phyloP scores from a whole-genome alignment of 2,797 vertebrate genomes.

The Falco cherrug region DNA sequence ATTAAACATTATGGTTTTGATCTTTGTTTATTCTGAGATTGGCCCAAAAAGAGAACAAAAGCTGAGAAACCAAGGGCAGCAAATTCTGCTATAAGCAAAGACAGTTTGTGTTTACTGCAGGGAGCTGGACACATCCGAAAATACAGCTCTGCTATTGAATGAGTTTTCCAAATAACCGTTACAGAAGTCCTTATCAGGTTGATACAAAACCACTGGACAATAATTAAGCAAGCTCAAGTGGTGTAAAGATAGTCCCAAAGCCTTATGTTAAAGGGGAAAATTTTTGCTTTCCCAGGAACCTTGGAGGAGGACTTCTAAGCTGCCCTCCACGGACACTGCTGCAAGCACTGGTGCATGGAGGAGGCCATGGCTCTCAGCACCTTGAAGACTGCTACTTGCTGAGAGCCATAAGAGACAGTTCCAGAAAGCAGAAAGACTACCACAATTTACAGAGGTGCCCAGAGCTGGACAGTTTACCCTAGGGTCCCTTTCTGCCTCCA shows the following conservation, averaged over 20 bases:
- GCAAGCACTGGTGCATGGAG: not conserved
- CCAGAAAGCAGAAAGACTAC: not conserved
- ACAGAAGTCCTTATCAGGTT: not conserved
- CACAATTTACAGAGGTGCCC: not conserved
- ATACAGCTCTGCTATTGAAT: not conserved
- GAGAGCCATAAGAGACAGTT: not conserved
- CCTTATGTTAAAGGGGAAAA: not conserved
- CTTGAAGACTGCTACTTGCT: not conserved
- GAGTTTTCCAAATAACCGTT: not conserved
- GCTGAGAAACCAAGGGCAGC: not conserved
- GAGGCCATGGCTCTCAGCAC: not conserved
- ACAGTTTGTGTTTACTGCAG: not conserved
- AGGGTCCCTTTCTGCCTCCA: not conserved
- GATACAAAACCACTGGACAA: not conserved
- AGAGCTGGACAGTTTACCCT: not conserved
- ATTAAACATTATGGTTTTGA: not conserved
- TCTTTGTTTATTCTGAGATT: not conserved
- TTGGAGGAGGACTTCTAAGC: not conserved
- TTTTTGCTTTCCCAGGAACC: not conserved
- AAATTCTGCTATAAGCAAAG: not conserved
- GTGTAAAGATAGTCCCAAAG: not conserved
- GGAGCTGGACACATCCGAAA: not conserved
- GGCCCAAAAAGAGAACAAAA: not conserved
- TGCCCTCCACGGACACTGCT: not conserved
- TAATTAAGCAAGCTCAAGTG: not conserved